These are phyloP conservation scores for Lanius ludovicianus DNA, from an alignment of 2,113 vertebrate genomes.

Conservation along the genomic window DNA sequence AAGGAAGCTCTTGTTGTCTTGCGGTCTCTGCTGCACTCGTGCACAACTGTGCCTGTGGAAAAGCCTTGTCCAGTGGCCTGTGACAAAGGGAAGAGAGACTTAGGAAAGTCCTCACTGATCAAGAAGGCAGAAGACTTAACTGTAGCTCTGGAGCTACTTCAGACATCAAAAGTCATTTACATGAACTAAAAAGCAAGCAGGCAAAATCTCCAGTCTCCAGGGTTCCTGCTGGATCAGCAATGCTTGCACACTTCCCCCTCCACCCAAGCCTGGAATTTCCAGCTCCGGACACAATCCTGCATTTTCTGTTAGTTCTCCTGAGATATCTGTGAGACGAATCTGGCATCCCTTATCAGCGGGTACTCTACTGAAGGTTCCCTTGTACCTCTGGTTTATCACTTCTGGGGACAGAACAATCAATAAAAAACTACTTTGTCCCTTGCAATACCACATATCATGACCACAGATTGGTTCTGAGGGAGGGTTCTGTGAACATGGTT, in stretches of 20 bases:
- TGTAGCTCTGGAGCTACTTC: not conserved
- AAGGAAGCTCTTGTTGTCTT: not conserved
- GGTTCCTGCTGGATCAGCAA: not conserved
- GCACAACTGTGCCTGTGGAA: fast-evolving
- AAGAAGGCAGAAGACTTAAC: not conserved
- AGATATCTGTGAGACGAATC: not conserved
- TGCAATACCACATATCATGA: fast-evolving
- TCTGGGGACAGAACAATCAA: not conserved
- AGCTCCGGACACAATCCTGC: not conserved
- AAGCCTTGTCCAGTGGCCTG: not conserved
- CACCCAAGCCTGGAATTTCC: fast-evolving
- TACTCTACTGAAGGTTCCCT: not conserved
- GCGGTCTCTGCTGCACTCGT: fast-evolving
- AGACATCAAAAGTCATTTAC: not conserved
- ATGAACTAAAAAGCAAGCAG: not conserved
- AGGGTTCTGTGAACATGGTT: not conserved
- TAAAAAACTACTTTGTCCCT: not conserved
- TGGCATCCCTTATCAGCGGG: not conserved
- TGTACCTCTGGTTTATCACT: not conserved
- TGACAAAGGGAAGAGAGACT: not conserved
- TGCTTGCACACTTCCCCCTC: not conserved
- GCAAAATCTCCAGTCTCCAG: not conserved
- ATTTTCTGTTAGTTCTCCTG: not conserved
- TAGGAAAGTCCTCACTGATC: not conserved
- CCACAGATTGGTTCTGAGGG: not conserved